Percentiles rank a stretch among this genome's conserved stretches.
Conservation (phyloP, 2,113 vertebrate species). For the Nettapus auritus region DNA sequence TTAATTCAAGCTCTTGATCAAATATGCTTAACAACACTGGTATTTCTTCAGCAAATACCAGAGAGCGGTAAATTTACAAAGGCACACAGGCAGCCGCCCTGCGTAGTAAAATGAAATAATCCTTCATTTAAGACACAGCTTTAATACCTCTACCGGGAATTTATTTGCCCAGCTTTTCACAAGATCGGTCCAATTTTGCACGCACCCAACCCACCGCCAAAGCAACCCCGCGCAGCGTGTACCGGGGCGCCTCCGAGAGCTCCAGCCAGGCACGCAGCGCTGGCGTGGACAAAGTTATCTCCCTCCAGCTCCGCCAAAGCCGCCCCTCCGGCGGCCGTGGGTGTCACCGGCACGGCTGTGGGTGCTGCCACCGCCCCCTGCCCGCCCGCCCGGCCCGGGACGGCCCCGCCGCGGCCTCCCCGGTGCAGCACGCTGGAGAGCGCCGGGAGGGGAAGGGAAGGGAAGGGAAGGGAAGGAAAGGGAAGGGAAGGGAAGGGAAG, state of each 20-base stretch:
- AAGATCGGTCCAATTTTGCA: background rate
- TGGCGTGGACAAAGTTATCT: background rate
- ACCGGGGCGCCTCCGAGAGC: background rate
- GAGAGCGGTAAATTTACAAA: background rate
- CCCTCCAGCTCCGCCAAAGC: background rate
- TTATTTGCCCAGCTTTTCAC: background rate
- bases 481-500: too few relatives aligned
- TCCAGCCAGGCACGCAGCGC: rapidly evolving
- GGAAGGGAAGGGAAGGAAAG: too few relatives aligned
- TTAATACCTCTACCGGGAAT: background rate
- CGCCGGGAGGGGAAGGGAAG: background rate
- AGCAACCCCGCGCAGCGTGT: background rate
- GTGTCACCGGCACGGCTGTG: too few relatives aligned
- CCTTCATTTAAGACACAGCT: background rate
- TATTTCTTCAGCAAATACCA: background rate
- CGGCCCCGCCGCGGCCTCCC: background rate
- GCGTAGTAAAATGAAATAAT: background rate
- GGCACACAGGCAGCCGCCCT: background rate
- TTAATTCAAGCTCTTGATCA: background rate
- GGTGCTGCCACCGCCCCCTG: too few relatives aligned
- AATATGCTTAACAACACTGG: rapidly evolving
- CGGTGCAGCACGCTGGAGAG: conserved; percentile 75
- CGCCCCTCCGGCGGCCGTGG: background rate
- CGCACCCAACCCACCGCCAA: background rate
- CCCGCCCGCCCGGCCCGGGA: too few relatives aligned